Evolutionary conservation across 2,113 vertebrate genomes (phyloP).

Genomic region (Cacatua alba): DNA sequence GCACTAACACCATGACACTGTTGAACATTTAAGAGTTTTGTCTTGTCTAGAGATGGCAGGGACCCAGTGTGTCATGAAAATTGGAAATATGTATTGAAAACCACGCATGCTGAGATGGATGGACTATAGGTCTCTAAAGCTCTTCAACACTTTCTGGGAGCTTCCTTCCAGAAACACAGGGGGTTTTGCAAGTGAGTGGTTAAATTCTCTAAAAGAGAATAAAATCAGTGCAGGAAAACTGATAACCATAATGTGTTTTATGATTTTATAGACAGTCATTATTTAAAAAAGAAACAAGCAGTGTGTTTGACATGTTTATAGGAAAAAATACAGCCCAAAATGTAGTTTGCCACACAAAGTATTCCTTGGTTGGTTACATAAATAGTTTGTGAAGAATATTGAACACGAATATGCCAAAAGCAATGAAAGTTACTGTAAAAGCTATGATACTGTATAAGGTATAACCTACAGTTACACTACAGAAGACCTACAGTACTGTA

Average conservation of each 20-base stretch:
- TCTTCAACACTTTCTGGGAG: not conserved
- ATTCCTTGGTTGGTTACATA: conserved; percentile 30
- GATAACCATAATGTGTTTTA: not conserved
- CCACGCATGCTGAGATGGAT: not conserved
- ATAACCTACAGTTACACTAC: not conserved
- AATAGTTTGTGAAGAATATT: conserved; percentile 21
- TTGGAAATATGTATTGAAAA: not conserved
- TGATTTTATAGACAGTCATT: not conserved
- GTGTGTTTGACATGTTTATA: not conserved
- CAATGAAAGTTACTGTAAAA: conserved; percentile 16
- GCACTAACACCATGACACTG: not conserved
- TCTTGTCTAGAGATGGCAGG: not conserved
- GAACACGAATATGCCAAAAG: conserved; percentile 16
- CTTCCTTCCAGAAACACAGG: not conserved
- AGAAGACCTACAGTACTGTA: conserved; percentile 17
- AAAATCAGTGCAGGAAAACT: not conserved
- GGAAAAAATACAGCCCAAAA: not conserved
- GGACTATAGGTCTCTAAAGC: not conserved
- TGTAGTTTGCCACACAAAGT: not conserved
- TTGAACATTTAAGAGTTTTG: not conserved
- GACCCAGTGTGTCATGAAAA: not conserved
- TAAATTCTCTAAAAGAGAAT: not conserved
- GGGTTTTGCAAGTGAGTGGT: not conserved
- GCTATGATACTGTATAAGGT: not conserved
- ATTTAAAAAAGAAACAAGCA: not conserved